A percentile compares a stretch with the other conserved stretches of the same genome.
Conservation (phyloP, 2,797 vertebrate species). For the Falco concolor region DNA sequence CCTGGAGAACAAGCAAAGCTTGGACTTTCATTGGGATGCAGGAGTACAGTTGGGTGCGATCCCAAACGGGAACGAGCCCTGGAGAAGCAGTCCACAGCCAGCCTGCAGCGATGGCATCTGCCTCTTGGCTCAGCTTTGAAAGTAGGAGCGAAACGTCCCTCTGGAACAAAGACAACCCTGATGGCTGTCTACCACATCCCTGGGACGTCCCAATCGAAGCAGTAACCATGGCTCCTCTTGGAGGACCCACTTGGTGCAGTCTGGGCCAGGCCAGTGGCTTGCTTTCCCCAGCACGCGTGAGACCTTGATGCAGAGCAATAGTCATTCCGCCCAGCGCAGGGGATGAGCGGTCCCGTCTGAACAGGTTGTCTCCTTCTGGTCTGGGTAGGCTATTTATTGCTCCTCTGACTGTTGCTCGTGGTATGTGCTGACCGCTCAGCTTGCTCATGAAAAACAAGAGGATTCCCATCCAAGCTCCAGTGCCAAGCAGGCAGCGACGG, state of each 20-base stretch:
- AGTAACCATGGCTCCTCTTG: not conserved
- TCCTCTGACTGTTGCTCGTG: constrained; percentile 55
- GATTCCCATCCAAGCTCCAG: constrained; percentile 5
- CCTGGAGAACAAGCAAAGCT: not conserved
- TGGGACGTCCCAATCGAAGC: not conserved
- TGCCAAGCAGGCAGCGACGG: not conserved
- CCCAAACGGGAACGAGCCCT: not conserved
- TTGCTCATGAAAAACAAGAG: constrained; percentile 51
- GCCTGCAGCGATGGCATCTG: not conserved
- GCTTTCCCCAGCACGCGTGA: not conserved
- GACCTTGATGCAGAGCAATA: not conserved
- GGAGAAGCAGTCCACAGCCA: not conserved
- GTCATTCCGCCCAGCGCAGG: not conserved
- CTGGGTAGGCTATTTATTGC: constrained; percentile 57
- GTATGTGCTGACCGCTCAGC: constrained; percentile 64
- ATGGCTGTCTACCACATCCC: not conserved
- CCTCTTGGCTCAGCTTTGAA: not conserved
- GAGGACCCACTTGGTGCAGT: rapidly evolving
- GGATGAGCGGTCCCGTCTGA: constrained; percentile 19
- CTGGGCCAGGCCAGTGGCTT: not conserved
- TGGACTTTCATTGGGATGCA: not conserved
- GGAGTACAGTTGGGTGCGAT: not conserved
- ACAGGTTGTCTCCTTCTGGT: constrained; percentile 63
- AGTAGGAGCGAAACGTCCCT: not conserved
- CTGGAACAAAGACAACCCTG: not conserved